Evolutionary conservation across 2,888 invertebrate genomes (phyloP).

Genomic region (Aproaerema taeniolella): DNA sequence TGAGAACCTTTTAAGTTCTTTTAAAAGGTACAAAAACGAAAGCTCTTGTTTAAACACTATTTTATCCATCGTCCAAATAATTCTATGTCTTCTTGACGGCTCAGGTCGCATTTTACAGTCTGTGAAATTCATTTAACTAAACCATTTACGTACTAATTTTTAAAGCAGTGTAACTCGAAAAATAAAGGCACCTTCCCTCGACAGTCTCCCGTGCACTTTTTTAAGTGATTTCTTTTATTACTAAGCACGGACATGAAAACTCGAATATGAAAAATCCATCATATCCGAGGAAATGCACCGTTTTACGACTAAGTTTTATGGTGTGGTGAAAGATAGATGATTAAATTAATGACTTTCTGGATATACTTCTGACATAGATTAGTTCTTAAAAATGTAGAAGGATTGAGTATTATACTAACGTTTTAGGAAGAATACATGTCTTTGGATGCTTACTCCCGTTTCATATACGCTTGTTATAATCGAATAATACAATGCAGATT

Average conservation of each 20-base stretch:
- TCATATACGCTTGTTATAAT: neutral
- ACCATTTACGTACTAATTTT: too few species aligned
- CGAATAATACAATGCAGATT: neutral
- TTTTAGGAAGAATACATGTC: neutral
- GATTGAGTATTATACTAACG: too few species aligned
- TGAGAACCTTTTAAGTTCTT: too few species aligned
- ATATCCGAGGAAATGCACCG: constrained; percentile 59
- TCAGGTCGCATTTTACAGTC: too few species aligned
- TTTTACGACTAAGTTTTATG: constrained; percentile 60
- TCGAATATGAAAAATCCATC: constrained; percentile 60
- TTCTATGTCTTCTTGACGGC: too few species aligned
- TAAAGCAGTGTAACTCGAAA: too few species aligned
- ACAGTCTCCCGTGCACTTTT: constrained; percentile 54
- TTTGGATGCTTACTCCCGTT: neutral
- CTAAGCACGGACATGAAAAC: constrained; percentile 57
- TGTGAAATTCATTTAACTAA: too few species aligned
- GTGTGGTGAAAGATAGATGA: constrained; percentile 57
- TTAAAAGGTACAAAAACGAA: too few species aligned
- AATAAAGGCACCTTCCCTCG: constrained; percentile 46
- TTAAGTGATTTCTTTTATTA: constrained; percentile 75
- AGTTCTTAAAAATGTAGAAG: too few species aligned
- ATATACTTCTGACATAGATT: too few species aligned
- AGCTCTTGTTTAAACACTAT: too few species aligned
- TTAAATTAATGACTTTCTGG: constrained; percentile 57
- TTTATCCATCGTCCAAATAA: too few species aligned